Conservation (phyloP, 2,797 vertebrate species). For the Furcifer pardalis region DNA sequence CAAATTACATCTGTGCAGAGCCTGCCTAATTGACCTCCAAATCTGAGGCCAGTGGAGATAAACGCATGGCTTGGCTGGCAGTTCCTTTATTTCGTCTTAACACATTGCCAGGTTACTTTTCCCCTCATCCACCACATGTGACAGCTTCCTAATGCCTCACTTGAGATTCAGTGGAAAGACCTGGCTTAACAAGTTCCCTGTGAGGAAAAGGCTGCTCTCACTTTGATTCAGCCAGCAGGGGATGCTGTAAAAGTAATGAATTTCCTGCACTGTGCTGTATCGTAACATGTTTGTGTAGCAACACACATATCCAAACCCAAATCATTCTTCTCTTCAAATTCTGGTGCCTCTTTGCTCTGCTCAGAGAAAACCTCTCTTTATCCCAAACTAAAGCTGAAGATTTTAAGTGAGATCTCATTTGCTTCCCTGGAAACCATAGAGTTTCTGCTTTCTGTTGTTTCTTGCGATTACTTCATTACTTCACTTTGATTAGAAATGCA, state of each 20-base stretch:
- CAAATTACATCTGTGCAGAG: conserved; percentile 36
- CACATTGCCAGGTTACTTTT: background rate
- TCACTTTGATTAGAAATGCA: no score
- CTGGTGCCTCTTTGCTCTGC: conserved; percentile 55
- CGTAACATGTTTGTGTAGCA: background rate
- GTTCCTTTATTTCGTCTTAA: background rate
- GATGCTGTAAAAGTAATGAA: conserved; percentile 64
- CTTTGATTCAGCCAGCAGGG: conserved; percentile 61
- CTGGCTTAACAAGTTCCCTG: conserved; percentile 14
- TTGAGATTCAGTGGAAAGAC: conserved; percentile 6
- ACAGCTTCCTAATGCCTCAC: conserved; percentile 32
- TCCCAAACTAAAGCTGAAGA: conserved; percentile 39
- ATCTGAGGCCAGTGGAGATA: background rate
- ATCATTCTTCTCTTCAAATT: conserved; percentile 51
- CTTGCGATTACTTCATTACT: background rate
- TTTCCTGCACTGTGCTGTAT: conserved; percentile 58
- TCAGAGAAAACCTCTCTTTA: conserved; percentile 65
- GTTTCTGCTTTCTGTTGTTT: conserved; percentile 10
- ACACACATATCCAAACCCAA: conserved; percentile 43
- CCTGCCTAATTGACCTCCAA: conserved; percentile 19
- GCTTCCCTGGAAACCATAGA: background rate
- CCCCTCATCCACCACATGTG: background rate
- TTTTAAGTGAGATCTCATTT: conserved; percentile 14
- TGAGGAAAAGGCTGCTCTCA: conserved; percentile 43
- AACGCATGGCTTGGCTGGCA: conserved; percentile 19